Evolutionary conservation across 2,797 vertebrate species (phyloP), one percentile per base, ranked within the genome.

Genomic region (Betta splendens): DNA sequence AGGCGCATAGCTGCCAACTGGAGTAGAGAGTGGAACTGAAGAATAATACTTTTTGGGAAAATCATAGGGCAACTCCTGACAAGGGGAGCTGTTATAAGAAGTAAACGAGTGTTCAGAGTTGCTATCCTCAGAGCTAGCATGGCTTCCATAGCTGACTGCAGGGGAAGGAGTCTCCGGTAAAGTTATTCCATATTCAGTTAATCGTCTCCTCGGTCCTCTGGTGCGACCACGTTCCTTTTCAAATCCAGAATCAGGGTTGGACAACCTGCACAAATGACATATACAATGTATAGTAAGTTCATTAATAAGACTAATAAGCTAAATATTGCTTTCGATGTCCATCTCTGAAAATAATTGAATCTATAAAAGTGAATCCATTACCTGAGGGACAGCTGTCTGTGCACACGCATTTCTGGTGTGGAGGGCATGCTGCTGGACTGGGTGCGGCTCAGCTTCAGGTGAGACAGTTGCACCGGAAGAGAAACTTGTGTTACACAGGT

Each of bases 361-460:
- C 23, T 7, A 9, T 28, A 11, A 35, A 59, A 3, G 3, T 43
- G 18, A 40, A 26, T 33, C 18, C 5, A 47, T 3, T 82, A 96
- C 94, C 94, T 94, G 72, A 95, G 90, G 0, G 93, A 92, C 9
- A 90, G 90, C 11, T 91, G 90, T 28, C 93, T 84, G 58, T 92
- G 92, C 7, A 92, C 85, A 25, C 87, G 90, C 80, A 93, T 86
- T 77, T 95, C 93, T 1, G 95, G 94, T 4, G 93, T 94, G 37
- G 94, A 89, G 1, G 94, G 94, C 2, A 88, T 89, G 26, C 93
- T 95, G 76, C 47, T 90, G 1, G 92, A 91, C 67, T 90, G 90
- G 37, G 81, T 68, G 59, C 79, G 71, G 66, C 86, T 85, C 52
- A 91, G 74, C 1, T 68, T 86, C 26, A 89, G 61, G 72, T 71